Evolutionary conservation across 2,797 vertebrate genomes (phyloP).

Genomic region (Micrastur ruficollis): DNA sequence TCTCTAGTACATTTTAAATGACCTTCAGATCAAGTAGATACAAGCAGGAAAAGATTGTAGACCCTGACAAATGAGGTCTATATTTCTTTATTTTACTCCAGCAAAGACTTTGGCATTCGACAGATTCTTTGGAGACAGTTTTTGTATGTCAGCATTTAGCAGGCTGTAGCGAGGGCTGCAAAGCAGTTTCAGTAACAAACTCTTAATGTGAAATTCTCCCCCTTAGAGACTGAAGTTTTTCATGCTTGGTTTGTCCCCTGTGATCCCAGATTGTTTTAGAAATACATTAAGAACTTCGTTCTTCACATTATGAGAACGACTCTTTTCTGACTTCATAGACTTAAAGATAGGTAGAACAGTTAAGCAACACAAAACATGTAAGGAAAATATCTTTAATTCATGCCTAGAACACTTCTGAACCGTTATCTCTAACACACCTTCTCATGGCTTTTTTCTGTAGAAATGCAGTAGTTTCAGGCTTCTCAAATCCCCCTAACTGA

Average conservation of each 20-base stretch:
- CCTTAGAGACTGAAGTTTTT: not conserved
- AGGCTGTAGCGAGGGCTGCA: not conserved
- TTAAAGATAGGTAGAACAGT: not conserved
- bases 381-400: not conserved
- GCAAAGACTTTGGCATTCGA: not conserved
- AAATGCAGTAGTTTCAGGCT: not conserved
- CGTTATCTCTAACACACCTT: not conserved
- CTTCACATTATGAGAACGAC: not conserved
- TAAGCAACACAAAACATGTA: not conserved
- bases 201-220: not conserved
- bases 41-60: not conserved
- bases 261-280: not conserved
- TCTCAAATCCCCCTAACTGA: not conserved
- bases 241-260: not conserved
- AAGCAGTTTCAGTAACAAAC: not conserved
- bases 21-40: constrained; percentile 21
- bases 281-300: not conserved
- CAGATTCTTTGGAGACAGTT: not conserved
- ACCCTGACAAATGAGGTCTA: constrained; percentile 19
- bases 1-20: constrained; percentile 38
- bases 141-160: not conserved
- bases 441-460: not conserved
- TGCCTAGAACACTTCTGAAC: not conserved
- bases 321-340: not conserved
- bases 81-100: constrained; percentile 32